These are phyloP conservation scores for Steinernema scapterisci DNA, from an alignment of 2,888 invertebrate genomes.

Conservation along the genomic window DNA sequence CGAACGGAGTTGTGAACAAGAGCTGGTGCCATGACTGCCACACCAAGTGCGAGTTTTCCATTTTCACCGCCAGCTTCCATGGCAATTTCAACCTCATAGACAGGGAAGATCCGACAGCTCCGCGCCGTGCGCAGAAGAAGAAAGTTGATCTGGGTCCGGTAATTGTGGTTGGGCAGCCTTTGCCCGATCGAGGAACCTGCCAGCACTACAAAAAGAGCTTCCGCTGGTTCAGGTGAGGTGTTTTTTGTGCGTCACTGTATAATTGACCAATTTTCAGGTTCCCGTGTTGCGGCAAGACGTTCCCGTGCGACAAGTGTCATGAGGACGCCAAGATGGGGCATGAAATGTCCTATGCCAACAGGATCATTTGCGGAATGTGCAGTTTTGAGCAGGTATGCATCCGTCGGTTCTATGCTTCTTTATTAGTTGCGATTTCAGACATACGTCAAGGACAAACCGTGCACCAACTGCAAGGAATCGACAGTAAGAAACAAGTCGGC, in stretches of 20 bases:
- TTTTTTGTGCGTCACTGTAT: no score
- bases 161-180: slow-evolving; percentile 69
- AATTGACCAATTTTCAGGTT: slow-evolving; percentile 64
- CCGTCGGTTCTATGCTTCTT: background rate
- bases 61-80: slow-evolving; percentile 59
- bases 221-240: slow-evolving; percentile 70
- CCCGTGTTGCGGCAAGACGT: slow-evolving; percentile 70
- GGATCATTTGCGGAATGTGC: slow-evolving; percentile 71
- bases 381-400: slow-evolving; percentile 69
- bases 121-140: slow-evolving; percentile 30
- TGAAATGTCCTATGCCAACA: slow-evolving; percentile 69
- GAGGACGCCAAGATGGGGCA: slow-evolving; percentile 68
- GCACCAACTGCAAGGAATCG: slow-evolving; percentile 39
- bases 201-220: slow-evolving; percentile 71
- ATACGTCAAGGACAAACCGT: slow-evolving; percentile 39
- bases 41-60: slow-evolving; percentile 67
- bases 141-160: slow-evolving; percentile 67
- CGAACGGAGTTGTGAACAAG: slow-evolving; percentile 66
- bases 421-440: slow-evolving; percentile 36
- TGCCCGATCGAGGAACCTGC: slow-evolving; percentile 70
- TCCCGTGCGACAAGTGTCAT: slow-evolving; percentile 70
- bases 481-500: slow-evolving; percentile 49
- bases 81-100: slow-evolving; percentile 36
- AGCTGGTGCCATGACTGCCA: slow-evolving; percentile 69
- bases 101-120: slow-evolving; percentile 28